Evolutionary conservation across 2,797 vertebrate genomes (phyloP).

Genomic region (Odontamblyopus rebecca): DNA sequence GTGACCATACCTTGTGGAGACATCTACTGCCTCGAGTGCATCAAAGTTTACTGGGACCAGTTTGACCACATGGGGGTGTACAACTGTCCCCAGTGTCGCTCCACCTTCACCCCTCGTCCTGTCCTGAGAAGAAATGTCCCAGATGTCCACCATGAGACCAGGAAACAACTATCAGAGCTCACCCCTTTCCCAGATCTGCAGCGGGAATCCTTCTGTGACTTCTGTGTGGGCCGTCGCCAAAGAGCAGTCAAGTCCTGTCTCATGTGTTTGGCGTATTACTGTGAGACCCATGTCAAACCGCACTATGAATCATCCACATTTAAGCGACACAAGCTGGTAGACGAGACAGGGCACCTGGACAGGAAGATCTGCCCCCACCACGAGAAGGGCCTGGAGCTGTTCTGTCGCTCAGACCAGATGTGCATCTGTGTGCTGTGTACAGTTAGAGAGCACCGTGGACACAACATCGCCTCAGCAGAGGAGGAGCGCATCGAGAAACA

Average conservation of each 20-base stretch:
- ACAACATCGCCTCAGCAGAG: constrained; percentile 79
- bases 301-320: constrained; percentile 82
- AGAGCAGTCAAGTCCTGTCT: constrained; percentile 81
- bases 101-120: constrained; percentile 81
- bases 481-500: constrained; percentile 79
- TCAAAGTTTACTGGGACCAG: constrained; percentile 86
- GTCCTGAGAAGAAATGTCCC: constrained; percentile 75
- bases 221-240: constrained; percentile 76
- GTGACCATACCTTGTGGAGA: constrained; percentile 85
- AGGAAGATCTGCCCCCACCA: constrained; percentile 82
- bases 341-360: constrained; percentile 82
- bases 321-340: constrained; percentile 82
- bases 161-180: constrained; percentile 58
- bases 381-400: constrained; percentile 79
- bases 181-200: constrained; percentile 62
- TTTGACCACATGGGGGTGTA: constrained; percentile 73
- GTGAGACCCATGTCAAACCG: constrained; percentile 79
- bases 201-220: constrained; percentile 80
- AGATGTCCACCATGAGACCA: constrained; percentile 64
- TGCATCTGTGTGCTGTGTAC: constrained; percentile 82
- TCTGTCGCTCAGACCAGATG: constrained; percentile 83
- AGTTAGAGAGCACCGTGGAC: constrained; percentile 78
- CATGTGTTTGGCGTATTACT: constrained; percentile 82
- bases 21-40: constrained; percentile 84
- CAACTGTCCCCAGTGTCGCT: constrained; percentile 81